Percentiles rank a stretch among this genome's conserved stretches.
Evolutionary conservation across 2,888 invertebrate species (phyloP).

Genomic region (Eilema sororculum): DNA sequence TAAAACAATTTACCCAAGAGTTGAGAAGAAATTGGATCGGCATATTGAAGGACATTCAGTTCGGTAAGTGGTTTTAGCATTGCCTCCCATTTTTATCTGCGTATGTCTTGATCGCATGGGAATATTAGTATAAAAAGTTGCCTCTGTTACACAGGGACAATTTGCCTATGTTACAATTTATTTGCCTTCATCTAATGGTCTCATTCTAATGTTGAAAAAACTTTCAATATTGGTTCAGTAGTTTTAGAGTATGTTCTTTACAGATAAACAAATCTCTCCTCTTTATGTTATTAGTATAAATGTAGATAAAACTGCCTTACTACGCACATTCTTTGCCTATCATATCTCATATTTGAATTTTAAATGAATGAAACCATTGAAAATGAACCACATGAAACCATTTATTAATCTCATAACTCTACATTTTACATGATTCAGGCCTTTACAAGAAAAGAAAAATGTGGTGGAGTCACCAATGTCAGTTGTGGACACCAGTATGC

Average conservation of each 20-base stretch:
- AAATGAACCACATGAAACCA: not conserved
- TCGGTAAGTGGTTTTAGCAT: conserved; percentile 58
- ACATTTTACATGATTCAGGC: conserved; percentile 47
- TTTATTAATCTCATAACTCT: not conserved
- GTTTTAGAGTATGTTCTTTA: too few relatives aligned
- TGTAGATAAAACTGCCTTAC: conserved; percentile 17
- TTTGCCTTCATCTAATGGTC: too few relatives aligned
- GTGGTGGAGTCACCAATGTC: conserved; percentile 88
- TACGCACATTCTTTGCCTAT: not conserved
- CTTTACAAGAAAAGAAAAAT: conserved; percentile 81
- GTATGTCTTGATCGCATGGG: too few relatives aligned
- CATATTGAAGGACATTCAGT: conserved; percentile 65
- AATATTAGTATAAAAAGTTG: too few relatives aligned
- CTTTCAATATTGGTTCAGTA: too few relatives aligned
- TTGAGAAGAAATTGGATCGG: conserved; percentile 71
- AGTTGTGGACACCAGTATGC: conserved; percentile 82
- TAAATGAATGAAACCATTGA: not conserved
- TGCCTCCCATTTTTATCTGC: too few relatives aligned
- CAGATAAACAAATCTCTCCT: too few relatives aligned
- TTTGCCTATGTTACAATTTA: too few relatives aligned
- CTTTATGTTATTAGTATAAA: too few relatives aligned
- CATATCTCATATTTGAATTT: not conserved
- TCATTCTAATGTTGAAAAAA: too few relatives aligned
- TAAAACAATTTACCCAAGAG: conserved; percentile 69
- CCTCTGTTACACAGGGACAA: too few relatives aligned